Evolutionary conservation across 2,888 invertebrate species (phyloP).

Genomic region (Oconnorella tubifera): DNA sequence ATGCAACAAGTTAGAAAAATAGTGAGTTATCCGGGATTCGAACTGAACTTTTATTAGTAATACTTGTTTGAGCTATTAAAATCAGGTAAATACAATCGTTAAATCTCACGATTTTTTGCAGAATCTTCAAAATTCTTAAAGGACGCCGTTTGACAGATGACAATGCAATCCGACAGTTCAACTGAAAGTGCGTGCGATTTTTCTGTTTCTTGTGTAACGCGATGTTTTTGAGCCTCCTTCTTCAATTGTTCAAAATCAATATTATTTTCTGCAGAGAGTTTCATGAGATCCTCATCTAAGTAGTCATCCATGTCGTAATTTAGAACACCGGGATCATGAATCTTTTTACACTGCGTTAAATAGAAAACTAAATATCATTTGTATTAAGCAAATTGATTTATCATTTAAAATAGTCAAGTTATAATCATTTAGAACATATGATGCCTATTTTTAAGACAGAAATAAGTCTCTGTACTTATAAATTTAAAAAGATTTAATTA

Average conservation of each 20-base stretch:
- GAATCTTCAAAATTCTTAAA: constrained; percentile 51
- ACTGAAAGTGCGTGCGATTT: constrained; percentile 45
- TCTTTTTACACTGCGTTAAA: neutral
- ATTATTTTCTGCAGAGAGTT: neutral
- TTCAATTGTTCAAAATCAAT: neutral
- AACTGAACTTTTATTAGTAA: neutral
- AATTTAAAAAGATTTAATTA: too few relatives aligned
- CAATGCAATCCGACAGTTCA: constrained; percentile 54
- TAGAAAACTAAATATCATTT: too few relatives aligned
- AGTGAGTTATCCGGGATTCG: too few relatives aligned
- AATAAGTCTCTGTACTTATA: too few relatives aligned
- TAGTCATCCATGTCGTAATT: neutral
- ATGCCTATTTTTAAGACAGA: too few relatives aligned
- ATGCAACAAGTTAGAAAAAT: too few relatives aligned
- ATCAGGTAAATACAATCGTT: neutral
- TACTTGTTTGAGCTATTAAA: neutral
- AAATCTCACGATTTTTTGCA: neutral
- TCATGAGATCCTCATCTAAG: neutral
- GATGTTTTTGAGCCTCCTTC: neutral
- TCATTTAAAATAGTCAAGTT: too few relatives aligned
- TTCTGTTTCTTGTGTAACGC: constrained; percentile 18
- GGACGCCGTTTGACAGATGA: constrained; percentile 54
- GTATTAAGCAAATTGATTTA: too few relatives aligned
- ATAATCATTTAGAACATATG: too few relatives aligned
- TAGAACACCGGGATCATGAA: neutral